Evolutionary conservation across 2,113 vertebrate genomes (phyloP).

Genomic region (Gopherus flavomarginatus): DNA sequence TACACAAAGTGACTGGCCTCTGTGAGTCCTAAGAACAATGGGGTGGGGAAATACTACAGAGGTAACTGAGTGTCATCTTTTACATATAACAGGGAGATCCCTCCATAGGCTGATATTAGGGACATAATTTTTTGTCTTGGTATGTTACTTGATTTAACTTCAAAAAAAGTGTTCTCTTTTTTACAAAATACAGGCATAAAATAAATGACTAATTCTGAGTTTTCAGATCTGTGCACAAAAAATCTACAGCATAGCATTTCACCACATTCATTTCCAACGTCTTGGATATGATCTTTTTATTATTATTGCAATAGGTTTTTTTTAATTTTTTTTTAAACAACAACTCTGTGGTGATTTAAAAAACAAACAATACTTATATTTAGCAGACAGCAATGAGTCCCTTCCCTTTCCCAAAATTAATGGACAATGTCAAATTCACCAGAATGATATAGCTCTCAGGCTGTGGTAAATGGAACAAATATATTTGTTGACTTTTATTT

Average conservation of each 20-base stretch:
- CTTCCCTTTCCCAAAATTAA: not conserved
- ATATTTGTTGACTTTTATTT: constrained; percentile 10
- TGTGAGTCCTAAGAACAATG: not conserved
- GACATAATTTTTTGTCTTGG: not conserved
- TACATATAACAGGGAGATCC: not conserved
- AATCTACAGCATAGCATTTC: not conserved
- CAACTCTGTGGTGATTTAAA: not conserved
- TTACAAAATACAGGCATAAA: not conserved
- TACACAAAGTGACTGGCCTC: not conserved
- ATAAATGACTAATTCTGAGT: not conserved
- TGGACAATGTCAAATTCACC: not conserved
- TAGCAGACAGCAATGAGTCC: not conserved
- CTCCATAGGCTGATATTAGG: not conserved
- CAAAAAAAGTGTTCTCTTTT: not conserved
- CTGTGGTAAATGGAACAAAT: not conserved
- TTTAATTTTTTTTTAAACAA: not conserved
- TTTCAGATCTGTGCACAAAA: not conserved
- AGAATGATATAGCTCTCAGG: not conserved
- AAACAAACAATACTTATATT: not conserved
- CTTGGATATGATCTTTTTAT: not conserved
- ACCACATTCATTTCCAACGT: not conserved
- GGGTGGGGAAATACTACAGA: not conserved
- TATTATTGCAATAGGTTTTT: not conserved
- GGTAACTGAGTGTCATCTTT: not conserved
- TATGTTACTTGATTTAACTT: not conserved